phyloP scores from a whole-genome alignment of 1,140 invertebrate genomes.

The Pomphorhynchus laevis region DNA sequence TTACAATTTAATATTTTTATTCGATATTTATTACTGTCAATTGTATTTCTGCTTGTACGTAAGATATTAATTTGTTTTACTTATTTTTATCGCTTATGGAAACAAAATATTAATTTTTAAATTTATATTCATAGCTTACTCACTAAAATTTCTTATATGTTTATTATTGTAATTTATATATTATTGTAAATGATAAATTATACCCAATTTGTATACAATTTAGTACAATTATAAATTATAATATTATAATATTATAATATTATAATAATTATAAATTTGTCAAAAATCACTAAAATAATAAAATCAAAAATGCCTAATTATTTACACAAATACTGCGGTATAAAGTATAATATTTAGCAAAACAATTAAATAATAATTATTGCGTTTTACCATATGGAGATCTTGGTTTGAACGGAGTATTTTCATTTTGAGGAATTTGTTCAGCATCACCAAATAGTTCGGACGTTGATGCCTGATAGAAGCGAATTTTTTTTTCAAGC shows the following conservation, averaged over 20 bases:
- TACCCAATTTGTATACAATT: not conserved
- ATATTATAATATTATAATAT: not conserved
- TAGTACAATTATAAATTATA: not conserved
- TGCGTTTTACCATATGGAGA: conserved; percentile 63
- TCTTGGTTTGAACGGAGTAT: conserved; percentile 83
- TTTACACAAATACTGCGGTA: not conserved
- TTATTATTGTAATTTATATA: too few species aligned
- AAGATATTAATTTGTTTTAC: too few species aligned
- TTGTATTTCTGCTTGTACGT: too few species aligned
- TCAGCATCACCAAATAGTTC: conserved; percentile 88
- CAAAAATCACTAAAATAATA: not conserved
- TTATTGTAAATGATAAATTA: too few species aligned
- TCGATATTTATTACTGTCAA: too few species aligned
- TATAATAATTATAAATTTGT: not conserved
- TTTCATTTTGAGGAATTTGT: conserved; percentile 79
- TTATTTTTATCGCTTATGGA: too few species aligned
- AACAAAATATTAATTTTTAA: too few species aligned
- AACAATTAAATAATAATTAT: not conserved
- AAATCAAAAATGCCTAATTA: not conserved
- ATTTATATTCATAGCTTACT: too few species aligned
- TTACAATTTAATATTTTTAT: too few species aligned
- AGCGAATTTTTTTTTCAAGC: conserved; percentile 28
- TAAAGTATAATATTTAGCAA: too few species aligned
- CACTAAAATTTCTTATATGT: too few species aligned
- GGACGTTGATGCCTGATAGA: conserved; percentile 58